Evolutionary conservation across 2,113 vertebrate species (phyloP).

Genomic region (Oreochromis niloticus): DNA sequence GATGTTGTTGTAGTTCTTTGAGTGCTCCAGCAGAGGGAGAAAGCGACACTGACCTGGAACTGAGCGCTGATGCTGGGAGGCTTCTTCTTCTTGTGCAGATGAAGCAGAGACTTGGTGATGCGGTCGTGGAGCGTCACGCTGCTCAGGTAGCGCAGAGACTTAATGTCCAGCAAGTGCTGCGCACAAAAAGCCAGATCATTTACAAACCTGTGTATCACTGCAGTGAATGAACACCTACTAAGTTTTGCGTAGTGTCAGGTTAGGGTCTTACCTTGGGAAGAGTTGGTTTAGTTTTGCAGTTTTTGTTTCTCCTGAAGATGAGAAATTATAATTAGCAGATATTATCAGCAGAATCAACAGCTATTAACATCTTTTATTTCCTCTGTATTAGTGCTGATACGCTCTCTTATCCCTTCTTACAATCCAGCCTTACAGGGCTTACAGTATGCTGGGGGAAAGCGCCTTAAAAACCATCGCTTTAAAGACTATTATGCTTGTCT

Average conservation of each 20-base stretch:
- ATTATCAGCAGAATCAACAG: background rate
- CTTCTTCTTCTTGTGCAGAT: slow-evolving; percentile 98
- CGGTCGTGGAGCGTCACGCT: slow-evolving; percentile 91
- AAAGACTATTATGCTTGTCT: background rate
- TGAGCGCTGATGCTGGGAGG: slow-evolving; percentile 96
- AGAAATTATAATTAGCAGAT: background rate
- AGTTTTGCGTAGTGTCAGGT: background rate
- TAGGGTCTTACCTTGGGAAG: slow-evolving; percentile 87
- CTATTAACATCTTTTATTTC: background rate
- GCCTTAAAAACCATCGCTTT: background rate
- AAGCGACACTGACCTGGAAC: slow-evolving; percentile 82
- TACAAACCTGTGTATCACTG: background rate
- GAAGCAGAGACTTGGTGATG: slow-evolving; percentile 94
- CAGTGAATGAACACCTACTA: background rate
- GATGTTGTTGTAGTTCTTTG: background rate
- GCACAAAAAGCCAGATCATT: background rate
- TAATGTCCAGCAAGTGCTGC: slow-evolving; percentile 90
- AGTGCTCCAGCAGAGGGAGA: slow-evolving; percentile 16
- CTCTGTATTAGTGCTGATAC: background rate
- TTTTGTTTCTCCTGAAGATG: slow-evolving; percentile 85
- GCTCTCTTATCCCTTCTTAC: background rate
- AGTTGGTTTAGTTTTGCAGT: slow-evolving; percentile 82
- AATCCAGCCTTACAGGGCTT: background rate
- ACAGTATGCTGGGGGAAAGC: background rate
- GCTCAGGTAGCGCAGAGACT: slow-evolving; percentile 89